A percentile compares a stretch with the other conserved stretches of the same genome.
These are phyloP conservation scores for Podiceps cristatus DNA, from an alignment of 2,113 vertebrate species.

Conservation along the genomic window DNA sequence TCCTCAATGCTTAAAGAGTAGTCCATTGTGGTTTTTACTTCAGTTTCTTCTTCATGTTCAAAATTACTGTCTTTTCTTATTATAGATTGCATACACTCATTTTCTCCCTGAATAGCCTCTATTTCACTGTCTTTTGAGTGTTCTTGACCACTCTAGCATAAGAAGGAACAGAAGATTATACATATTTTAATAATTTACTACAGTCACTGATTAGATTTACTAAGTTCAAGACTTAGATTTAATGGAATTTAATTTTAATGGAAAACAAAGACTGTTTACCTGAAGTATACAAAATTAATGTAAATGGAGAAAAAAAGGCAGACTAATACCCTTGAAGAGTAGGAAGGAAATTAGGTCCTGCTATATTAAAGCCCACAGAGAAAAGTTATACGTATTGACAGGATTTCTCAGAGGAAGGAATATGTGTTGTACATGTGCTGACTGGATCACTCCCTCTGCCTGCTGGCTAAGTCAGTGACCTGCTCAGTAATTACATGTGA, in stretches of 20 bases:
- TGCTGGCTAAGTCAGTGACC: not conserved
- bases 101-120: conserved; percentile 9
- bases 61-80: not conserved
- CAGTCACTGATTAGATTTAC: not conserved
- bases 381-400: not conserved
- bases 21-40: conserved; percentile 10
- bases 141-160: conserved; percentile 61
- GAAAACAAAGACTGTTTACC: not conserved
- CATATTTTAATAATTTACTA: not conserved
- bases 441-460: not conserved
- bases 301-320: not conserved
- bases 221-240: not conserved
- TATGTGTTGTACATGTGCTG: not conserved
- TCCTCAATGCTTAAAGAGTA: conserved; percentile 20
- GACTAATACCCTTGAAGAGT: not conserved
- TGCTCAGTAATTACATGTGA: not conserved
- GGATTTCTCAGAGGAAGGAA: not conserved
- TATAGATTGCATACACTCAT: not conserved
- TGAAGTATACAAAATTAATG: not conserved
- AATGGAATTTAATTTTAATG: not conserved
- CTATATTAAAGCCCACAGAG: not conserved
- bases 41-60: conserved; percentile 39
- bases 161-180: not conserved
- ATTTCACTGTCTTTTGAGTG: conserved; percentile 37
- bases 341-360: not conserved